Base-by-base conservation (phyloP, 2,888 invertebrate species). In the Heliconius ethilla region DNA sequence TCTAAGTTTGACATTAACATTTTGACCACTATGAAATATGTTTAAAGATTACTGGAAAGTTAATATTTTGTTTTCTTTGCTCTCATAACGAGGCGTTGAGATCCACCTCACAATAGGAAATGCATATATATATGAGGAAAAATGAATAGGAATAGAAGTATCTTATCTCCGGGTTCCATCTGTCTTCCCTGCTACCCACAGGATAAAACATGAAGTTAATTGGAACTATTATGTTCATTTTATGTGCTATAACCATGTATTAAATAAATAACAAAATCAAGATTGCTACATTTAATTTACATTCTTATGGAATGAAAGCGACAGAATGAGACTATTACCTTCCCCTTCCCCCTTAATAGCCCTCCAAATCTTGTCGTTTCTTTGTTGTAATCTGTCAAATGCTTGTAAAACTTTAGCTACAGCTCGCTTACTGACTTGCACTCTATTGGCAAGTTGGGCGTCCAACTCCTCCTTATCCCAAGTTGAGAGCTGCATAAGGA, bases 381-480 rank as follows among this genome's bases (percentile, higher is more conserved):
- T 96, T 91, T 99, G 99, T 94, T 98, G 97, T 76, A 99, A 95
- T 75, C 99, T 96, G 92, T 99, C 99, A 90, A 99, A 99, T 0
- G 99, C 99, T 91, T 99, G 98, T 75, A 99, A 96, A 45, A 99
- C 97, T 94, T 99, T 99, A 4, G 98, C 99, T 33, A 99, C 99
- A 11, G 99, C 99, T 80, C 99, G 95, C 88, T 99, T 98, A 15
- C 99, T 99, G 29, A 99, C 99, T 94, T 98, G 99, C 10, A 99
- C 99, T 45, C 99, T 95, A 92, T 99, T 98, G 0, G 98, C 98
- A 62, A 99, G 95, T 91, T 99, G 98, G 83, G 99, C 99, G 86
- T 99, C 99, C 77, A 99, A 92, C 89, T 99, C 99, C 87, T 99
- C 98, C 87, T 99, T 98, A 89, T 99, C 99, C 99, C 99, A 99